Base-by-base conservation (phyloP, 2,888 invertebrate species). In the Dicranocentrus wangi region DNA sequence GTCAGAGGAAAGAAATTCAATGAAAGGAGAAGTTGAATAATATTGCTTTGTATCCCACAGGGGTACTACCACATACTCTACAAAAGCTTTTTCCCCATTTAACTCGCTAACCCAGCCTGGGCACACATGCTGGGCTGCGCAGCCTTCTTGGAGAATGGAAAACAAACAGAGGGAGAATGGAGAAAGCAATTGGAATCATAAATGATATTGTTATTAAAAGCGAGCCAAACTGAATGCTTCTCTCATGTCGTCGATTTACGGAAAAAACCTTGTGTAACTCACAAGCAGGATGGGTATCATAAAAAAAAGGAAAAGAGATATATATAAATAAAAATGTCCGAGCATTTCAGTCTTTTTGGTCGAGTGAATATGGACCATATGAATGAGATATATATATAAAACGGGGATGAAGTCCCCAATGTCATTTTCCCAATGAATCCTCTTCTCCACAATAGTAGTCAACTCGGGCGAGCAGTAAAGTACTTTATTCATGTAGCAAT, bases 11-110 rank as follows among this genome's bases (percentile, higher is more conserved):
- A n/a, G 55, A 23, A 51, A 8, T 55, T 19, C 7, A 55, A 21
- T 55, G 23, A 55, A 55, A 55, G 17, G 7, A 51, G 10, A 55
- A 55, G 55, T 55, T 55, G 55, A 55, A 55, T 51, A 51, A 51
- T 55, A 55, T 21, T 55, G 55, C 42, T 58, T 58, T 32, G 58
- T 23, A 70, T 70, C 70, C 70, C 70, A 70, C 39, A 58, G 70
- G 70, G 70, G 58, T 19, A 70, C 58, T 70, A 39, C 7, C 32
- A 7, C 42, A 66, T 19, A 47, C 8, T 21, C 15, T 8, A 39
- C 39, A 51, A 8, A 51, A n/a, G 51, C 15, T 60, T 25, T 27
- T 60, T 60, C 10, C 27, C 60, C 15, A 27, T 39, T 65, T 25
- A n/a, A n/a, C n/a, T 25, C 8, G 13, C 13, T 23, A 43, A 47